Base-by-base conservation (phyloP, 37 sponge, comb jelly and placozoan species). In the Crambe crambe region DNA sequence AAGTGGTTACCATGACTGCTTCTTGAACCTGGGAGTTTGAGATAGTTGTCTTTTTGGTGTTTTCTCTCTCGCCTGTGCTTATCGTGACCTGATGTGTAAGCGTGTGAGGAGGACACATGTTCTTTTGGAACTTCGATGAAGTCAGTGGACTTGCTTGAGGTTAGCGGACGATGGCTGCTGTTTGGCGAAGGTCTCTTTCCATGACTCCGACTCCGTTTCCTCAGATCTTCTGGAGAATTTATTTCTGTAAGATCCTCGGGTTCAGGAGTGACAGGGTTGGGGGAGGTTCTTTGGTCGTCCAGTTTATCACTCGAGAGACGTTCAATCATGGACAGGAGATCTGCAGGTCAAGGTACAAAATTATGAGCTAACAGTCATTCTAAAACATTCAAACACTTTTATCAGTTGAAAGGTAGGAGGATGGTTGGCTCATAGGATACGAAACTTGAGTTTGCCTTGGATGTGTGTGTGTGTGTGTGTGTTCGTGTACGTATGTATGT, bases 301-400 rank as follows among this genome's bases (percentile, higher is more conserved):
- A 89, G 64, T 2, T 73, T 83, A 64, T 89, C 89, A 17, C 70
- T 37, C 17, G 58, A 43, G 8, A 89, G 74, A 17, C 79, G 54
- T 21, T 51, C 64, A 26, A 89, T 72, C 89, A 83, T 78, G 56
- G 78, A 81, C 30, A 89, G 72, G 43, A 89, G 74, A 63, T 89
- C 89, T 73, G 59, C 36, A 31, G 39, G 2, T 39, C 10, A 35
- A 58, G 9, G 37, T 29, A 25, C 37, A 31, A 63, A 63, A 23
- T 63, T 9, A 54, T 54, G 56, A 54, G 56, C 18, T 20, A 54
- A 54, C 56, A 54, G 12, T 54, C 17, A 20, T 12, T 18, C 56
- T 54, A 54, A 12, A 12, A 54, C 18, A 12, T 12, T 54, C 56
- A 54, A 54, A n/a, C n/a, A n/a, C n/a, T n/a, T n/a, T n/a, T n/a